Evolutionary conservation across 2,797 vertebrate species (phyloP).

Genomic region (Poecilia wingei): DNA sequence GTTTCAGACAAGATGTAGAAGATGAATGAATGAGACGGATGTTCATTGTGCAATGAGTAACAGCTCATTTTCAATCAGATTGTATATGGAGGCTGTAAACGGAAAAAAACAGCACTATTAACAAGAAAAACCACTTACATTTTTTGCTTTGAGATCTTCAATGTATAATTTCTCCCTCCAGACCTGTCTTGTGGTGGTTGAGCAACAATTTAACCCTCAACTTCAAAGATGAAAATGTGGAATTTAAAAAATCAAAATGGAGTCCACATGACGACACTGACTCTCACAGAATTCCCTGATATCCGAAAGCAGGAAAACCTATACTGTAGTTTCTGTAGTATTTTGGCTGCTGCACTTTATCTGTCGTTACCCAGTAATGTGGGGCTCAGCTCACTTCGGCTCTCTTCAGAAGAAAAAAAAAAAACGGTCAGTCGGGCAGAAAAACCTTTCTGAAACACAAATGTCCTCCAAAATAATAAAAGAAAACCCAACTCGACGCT

Average conservation of each 20-base stretch:
- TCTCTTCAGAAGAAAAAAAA: too few relatives aligned
- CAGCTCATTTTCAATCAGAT: constrained; percentile 40
- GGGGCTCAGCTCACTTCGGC: neutral
- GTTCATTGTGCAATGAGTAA: constrained; percentile 29
- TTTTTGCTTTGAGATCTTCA: neutral
- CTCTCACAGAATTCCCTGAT: neutral
- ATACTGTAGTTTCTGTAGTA: neutral
- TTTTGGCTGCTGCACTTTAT: neutral
- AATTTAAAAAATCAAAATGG: neutral
- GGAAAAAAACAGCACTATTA: neutral
- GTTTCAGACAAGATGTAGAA: constrained; percentile 39
- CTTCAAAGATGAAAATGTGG: too few relatives aligned
- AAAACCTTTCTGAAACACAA: too few relatives aligned
- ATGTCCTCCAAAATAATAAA: too few relatives aligned
- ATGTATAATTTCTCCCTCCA: neutral
- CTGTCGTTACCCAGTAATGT: neutral
- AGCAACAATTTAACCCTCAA: neutral
- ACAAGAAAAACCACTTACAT: neutral
- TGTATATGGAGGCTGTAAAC: constrained; percentile 9
- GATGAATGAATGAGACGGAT: constrained; percentile 25
- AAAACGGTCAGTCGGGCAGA: too few relatives aligned
- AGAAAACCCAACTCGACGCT: neutral
- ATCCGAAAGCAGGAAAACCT: neutral
- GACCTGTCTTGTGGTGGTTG: neutral
- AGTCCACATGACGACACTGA: neutral